Evolutionary conservation across 2,888 invertebrate genomes (phyloP), one percentile per base, ranked within the genome.

Genomic region (Chrysolina haemoptera): DNA sequence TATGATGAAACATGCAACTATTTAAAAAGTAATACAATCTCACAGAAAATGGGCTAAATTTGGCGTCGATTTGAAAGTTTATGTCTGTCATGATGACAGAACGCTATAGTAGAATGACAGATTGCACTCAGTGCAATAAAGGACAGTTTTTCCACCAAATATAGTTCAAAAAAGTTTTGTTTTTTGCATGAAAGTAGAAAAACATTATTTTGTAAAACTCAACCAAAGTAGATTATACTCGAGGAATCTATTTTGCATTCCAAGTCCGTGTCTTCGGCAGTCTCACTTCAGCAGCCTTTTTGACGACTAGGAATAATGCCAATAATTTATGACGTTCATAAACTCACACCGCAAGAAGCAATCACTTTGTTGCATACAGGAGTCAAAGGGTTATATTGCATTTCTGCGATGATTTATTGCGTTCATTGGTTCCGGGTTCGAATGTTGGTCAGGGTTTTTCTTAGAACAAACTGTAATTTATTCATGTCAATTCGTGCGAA

Each of bases 361-460:
- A 82, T 82, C 81, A 80, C 75, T 78, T 76, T 76, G 68, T 71
- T 77, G 78, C 75, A 78, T 74, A 66, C 77, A 71, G 79, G 70
- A 82, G 82, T 81, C 81, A 83, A 83, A 81, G 83, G 82, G 82
- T 83, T 83, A 82, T 80, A 80, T 79, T 80, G 77, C 79, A 79
- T 79, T 78, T 78, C 71, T 70, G 68, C 59, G 69, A 80, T 83
- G 83, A 84, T 84, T 84, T 84, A 84, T 83, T 80, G 78, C 78
- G 76, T 64, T 48, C 76, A 81, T 84, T 83, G 78, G 83, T 84
- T 83, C 82, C 83, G 82, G 82, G 76, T 77, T 78, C 62, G 75
- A 79, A 82, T 78, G 76, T 82, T 80, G 82, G 81, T 82, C 80
- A 80, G 78, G 78, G 79, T 77, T 79, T 80, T 81, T 79, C 75